Percentiles rank a stretch among this genome's conserved stretches.
These are phyloP conservation scores for Lithobates pipiens DNA, from an alignment of 2,797 vertebrate genomes.

Conservation along the genomic window DNA sequence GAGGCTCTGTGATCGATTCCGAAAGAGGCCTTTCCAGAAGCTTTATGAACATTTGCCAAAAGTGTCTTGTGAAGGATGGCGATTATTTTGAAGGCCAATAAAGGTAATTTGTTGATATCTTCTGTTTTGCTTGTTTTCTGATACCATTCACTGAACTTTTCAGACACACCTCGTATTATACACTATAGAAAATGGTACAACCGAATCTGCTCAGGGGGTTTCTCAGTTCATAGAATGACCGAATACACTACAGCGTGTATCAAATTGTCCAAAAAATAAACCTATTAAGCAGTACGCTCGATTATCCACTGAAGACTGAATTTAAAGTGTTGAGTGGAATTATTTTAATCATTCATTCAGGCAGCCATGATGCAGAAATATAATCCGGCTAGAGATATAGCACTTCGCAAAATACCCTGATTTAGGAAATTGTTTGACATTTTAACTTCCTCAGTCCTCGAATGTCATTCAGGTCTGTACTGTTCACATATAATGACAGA, in stretches of 20 bases:
- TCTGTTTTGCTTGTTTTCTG: no score
- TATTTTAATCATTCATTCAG: not conserved
- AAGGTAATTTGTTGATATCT: no score
- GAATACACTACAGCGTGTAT: no score
- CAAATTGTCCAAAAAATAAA: no score
- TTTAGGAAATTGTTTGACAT: not conserved
- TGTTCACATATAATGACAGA: not conserved
- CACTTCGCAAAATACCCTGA: not conserved
- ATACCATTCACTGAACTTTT: no score
- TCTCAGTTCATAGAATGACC: no score
- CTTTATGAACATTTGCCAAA: no score
- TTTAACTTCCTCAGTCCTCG: not conserved
- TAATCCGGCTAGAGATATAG: not conserved
- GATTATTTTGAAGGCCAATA: no score
- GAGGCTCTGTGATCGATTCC: no score
- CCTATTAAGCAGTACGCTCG: no score
- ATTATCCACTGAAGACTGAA: not conserved
- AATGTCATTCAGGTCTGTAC: not conserved
- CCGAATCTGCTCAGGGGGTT: not conserved
- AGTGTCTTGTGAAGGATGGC: no score
- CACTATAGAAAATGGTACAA: not conserved
- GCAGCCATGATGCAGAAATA: not conserved
- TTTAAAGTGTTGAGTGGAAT: not conserved
- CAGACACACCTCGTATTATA: not conserved
- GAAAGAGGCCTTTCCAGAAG: no score